Evolutionary conservation across 2,888 invertebrate genomes (phyloP), one percentile per base, ranked within the genome.

Genomic region (Meteorus cinctellus): DNA sequence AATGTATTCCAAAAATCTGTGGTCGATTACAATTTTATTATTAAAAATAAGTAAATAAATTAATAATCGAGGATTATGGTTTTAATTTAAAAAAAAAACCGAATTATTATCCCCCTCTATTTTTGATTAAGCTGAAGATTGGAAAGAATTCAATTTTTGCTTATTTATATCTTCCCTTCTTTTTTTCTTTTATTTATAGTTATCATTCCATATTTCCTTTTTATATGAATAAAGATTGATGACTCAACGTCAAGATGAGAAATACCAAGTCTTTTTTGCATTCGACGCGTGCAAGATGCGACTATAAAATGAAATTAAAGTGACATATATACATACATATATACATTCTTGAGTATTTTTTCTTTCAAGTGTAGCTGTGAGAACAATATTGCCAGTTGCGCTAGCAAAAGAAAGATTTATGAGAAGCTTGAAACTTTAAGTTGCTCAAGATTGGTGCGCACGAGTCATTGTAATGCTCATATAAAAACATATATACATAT

Each of bases 391-490:
- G 76, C 76, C 72, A 16, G n/a, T 51, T 51, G 71, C 67, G 67
- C 29, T 24, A 34, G 59, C 60, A 48, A 72, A 76, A 72, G 65
- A 51, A 76, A 76, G 68, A 72, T 76, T 76, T 76, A 76, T 76
- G 76, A 76, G 72, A 76, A 72, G 36, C 76, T 76, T 76, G 76
- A 76, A 76, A 76, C 45, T 67, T 68, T 51, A 72, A 67, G 62
- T 72, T 62, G 68, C 48, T 60, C 41, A 67, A 76, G 72, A 72
- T 76, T 76, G 72, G 72, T 24, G 72, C 36, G 76, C 45, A 67
- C 51, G 8, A 72, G 70, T 65, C 67, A 67, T 67, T 45, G 24
- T 65, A 75, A 36, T 24, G 24, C 19, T 55, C 48, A n/a, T 48
- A 48, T 48, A 48, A 14, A 48, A 14, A 48, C 4, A 63, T 63